A percentile compares a stretch with the other conserved stretches of the same genome.
These are phyloP conservation scores for Drosophila demipolita DNA, from an alignment of 2,888 invertebrate genomes.

Conservation along the genomic window DNA sequence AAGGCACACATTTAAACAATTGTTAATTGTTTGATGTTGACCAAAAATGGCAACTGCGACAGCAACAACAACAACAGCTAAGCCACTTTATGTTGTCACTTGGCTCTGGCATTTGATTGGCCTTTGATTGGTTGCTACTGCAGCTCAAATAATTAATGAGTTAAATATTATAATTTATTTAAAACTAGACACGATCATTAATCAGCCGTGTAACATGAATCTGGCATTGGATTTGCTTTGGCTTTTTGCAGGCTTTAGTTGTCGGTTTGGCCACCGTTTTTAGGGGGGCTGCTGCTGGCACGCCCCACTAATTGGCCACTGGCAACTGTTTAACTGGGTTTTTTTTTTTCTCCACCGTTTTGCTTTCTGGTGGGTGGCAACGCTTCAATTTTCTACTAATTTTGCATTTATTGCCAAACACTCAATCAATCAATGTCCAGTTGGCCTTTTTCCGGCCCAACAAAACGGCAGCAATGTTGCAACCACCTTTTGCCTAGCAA, in stretches of 20 bases:
- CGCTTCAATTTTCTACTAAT: constrained; percentile 59
- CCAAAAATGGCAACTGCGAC: constrained; percentile 67
- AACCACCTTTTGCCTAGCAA: constrained; percentile 36
- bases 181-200: constrained; percentile 73
- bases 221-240: constrained; percentile 51
- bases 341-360: constrained; percentile 29
- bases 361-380: constrained; percentile 69
- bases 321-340: constrained; percentile 45
- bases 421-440: constrained; percentile 78
- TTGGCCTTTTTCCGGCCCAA: constrained; percentile 31
- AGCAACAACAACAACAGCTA: constrained; percentile 26
- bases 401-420: constrained; percentile 76
- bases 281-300: constrained; percentile 46
- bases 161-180: constrained; percentile 77
- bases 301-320: constrained; percentile 73
- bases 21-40: constrained; percentile 61
- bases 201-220: constrained; percentile 66
- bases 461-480: constrained; percentile 59
- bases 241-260: constrained; percentile 43
- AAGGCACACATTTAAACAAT: constrained; percentile 68
- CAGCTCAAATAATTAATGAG: constrained; percentile 76
- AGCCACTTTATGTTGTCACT: constrained; percentile 56
- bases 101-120: constrained; percentile 70
- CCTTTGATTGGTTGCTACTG: constrained; percentile 70
- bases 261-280: constrained; percentile 62